Evolutionary conservation across 2,797 vertebrate species (phyloP).

Genomic region (Iguana delicatissima): DNA sequence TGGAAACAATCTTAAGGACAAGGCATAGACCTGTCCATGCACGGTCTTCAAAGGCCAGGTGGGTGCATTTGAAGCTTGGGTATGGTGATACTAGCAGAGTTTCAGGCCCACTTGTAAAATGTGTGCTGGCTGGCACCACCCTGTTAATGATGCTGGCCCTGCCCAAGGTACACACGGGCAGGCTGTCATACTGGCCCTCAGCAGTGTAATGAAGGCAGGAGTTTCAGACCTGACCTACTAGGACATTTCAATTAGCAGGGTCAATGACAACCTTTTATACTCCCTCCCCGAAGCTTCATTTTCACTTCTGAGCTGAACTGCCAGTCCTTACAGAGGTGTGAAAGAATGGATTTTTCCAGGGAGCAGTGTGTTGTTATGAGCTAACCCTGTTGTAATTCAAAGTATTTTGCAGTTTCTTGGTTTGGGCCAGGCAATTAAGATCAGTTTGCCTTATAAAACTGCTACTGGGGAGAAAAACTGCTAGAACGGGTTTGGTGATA

Average conservation of each 20-base stretch:
- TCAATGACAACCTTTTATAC: neutral
- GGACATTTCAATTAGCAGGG: neutral
- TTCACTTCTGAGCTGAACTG: neutral
- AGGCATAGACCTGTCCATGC: too few relatives aligned
- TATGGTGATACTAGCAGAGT: neutral
- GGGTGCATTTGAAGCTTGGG: neutral
- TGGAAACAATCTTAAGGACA: too few relatives aligned
- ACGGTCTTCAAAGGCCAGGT: too few relatives aligned
- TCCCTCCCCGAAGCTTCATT: neutral
- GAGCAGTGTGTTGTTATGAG: neutral
- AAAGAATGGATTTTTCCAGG: neutral
- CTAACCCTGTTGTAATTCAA: neutral
- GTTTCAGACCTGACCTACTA: neutral
- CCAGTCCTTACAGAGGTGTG: neutral
- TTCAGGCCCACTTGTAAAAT: too few relatives aligned
- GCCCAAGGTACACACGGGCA: neutral
- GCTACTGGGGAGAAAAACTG: neutral
- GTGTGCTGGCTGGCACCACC: too few relatives aligned
- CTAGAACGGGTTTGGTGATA: neutral
- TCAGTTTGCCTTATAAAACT: neutral
- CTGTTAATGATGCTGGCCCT: neutral
- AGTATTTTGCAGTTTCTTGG: neutral
- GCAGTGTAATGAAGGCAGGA: neutral
- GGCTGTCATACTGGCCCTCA: neutral
- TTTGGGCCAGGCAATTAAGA: neutral